A percentile compares a stretch with the other conserved stretches of the same genome.
phyloP scores from a whole-genome alignment of 2,113 vertebrate genomes.

The Procavia capensis region DNA sequence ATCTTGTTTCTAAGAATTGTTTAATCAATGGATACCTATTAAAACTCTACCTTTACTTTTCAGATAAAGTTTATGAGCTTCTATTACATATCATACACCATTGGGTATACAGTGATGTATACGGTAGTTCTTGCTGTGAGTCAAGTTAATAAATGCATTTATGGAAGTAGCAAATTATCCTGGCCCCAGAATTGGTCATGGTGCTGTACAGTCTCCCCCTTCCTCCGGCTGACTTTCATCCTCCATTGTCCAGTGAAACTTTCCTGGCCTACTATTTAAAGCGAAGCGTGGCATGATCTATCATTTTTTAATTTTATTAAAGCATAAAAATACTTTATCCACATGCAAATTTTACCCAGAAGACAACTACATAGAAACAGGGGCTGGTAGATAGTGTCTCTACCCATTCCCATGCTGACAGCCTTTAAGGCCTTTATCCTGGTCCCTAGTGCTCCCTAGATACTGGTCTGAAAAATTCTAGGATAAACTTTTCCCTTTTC shows the following conservation, averaged over 20 bases:
- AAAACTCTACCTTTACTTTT: neutral
- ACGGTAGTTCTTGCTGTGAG: neutral
- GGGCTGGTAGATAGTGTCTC: neutral
- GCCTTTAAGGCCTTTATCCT: neutral
- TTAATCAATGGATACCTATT: neutral
- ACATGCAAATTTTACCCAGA: neutral
- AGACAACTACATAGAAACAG: neutral
- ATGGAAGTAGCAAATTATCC: neutral
- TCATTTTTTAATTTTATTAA: neutral
- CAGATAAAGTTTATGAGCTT: neutral
- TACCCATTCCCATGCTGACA: neutral
- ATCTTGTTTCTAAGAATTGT: slow-evolving; percentile 30
- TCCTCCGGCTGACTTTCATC: neutral
- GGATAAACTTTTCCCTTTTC: neutral
- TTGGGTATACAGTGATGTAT: neutral
- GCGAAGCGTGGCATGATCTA: neutral
- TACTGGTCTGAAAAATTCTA: neutral
- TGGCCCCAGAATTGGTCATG: neutral
- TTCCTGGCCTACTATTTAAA: neutral
- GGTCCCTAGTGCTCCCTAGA: neutral
- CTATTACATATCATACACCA: neutral
- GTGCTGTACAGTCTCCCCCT: neutral
- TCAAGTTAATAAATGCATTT: neutral
- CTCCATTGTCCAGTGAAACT: neutral
- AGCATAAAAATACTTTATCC: neutral